Evolutionary conservation across 2,113 vertebrate genomes (phyloP), one percentile per base, ranked within the genome.

Genomic region (Etheostoma spectabile): DNA sequence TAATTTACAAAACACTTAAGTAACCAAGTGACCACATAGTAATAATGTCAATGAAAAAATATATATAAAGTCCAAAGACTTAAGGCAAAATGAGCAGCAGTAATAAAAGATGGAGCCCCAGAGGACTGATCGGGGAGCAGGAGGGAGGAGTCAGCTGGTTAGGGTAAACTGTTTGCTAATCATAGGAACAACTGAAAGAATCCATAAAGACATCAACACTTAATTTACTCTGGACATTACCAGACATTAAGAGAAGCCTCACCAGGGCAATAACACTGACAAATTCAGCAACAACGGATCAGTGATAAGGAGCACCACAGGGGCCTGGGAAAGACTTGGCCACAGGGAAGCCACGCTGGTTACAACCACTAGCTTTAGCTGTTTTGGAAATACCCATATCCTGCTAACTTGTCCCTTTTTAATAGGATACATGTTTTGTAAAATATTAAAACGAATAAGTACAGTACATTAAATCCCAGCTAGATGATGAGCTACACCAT

Each of bases 201-300:
- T 89, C 86, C 82, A 92, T 89, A 83, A 91, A 92, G 88, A 91
- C 89, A 91, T 92, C 86, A 91, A 87, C 87, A 86, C 84, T 84
- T 89, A 72, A 83, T 90, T 90, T 77, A 74, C 24, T 53, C 19
- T 21, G 19, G 72, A 62, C 67, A 65, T 83, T 86, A 86, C 2
- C 66, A 80, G 78, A 74, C 80, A 69, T 88, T 80, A 73, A 77
- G 74, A 73, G 79, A 68, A 80, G 55, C 57, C 73, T 84, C 85
- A 67, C 67, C 42, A 80, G 86, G 75, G 79, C 73, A 87, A 80
- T 84, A 87, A 91, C 67, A 77, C 86, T 90, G 89, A 91, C 91
- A 89, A 92, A 93, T 93, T 86, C 81, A 84, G 64, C 85, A 80
- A 82, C 86, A 79, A 85, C 75, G 76, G 80, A 93, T 89, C 91